Percentiles rank a stretch among this genome's conserved stretches.
phyloP scores from a whole-genome alignment of 2,797 vertebrate species.

The Hyperoplus lanceolatus region DNA sequence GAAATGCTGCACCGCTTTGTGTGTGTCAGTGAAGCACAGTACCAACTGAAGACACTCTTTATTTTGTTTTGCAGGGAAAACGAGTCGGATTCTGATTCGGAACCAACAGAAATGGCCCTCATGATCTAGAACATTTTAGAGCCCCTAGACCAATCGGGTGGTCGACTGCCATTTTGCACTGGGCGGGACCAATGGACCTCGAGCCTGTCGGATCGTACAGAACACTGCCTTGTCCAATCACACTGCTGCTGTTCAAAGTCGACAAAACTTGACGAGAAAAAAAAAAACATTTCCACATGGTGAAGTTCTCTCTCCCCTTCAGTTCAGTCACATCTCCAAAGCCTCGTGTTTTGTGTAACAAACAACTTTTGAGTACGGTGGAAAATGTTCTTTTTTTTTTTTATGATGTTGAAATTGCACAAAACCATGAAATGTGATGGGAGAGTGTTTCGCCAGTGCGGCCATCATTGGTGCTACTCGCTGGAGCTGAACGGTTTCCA shows the following conservation, averaged over 20 bases:
- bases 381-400: conserved; percentile 9
- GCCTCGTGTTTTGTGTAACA: conserved; percentile 63
- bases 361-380: conserved; percentile 38
- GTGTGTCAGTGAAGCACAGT: neutral
- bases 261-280: conserved; percentile 17
- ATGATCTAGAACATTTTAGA: conserved; percentile 68
- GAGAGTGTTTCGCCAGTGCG: conserved; percentile 22
- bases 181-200: conserved; percentile 63
- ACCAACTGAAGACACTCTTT: conserved; percentile 1
- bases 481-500: conserved; percentile 34
- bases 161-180: conserved; percentile 68
- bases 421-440: conserved; percentile 56
- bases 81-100: conserved; percentile 88
- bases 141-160: conserved; percentile 37
- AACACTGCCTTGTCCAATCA: conserved; percentile 57
- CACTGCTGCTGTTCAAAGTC: conserved; percentile 46
- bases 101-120: conserved; percentile 88
- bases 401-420: conserved; percentile 53
- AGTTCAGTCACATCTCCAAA: conserved; percentile 35
- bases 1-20: neutral
- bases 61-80: conserved; percentile 78
- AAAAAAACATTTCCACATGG: conserved; percentile 22
- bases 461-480: conserved; percentile 57
- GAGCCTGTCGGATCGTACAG: conserved; percentile 38
- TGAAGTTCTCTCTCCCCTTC: conserved; percentile 28